Percentiles rank a stretch among this genome's conserved stretches.
Evolutionary conservation across 2,113 vertebrate species (phyloP).

Genomic region (Lonchura striata): DNA sequence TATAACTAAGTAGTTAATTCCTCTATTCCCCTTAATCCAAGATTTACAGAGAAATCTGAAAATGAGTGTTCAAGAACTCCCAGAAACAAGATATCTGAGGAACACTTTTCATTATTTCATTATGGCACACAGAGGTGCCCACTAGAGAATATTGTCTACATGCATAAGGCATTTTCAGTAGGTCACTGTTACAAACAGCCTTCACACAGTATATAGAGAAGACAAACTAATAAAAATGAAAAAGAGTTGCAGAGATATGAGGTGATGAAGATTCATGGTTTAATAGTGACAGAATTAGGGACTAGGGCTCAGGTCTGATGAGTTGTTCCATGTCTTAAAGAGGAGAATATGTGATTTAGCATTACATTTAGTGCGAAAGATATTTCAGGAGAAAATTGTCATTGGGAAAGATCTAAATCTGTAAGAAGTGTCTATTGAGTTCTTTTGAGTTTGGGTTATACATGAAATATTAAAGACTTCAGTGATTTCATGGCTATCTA

Average conservation of each 20-base stretch:
- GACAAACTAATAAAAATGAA: not conserved
- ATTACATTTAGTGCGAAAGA: not conserved
- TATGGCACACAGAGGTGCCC: not conserved
- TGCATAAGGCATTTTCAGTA: not conserved
- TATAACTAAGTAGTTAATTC: not conserved
- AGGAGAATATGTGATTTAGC: not conserved
- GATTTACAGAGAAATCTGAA: not conserved
- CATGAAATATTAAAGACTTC: not conserved
- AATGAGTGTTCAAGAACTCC: not conserved
- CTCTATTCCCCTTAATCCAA: not conserved
- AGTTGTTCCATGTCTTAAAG: not conserved
- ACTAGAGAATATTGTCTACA: not conserved
- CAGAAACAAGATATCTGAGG: not conserved
- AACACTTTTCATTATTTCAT: not conserved
- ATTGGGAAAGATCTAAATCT: not conserved
- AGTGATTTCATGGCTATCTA: not conserved
- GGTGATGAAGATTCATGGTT: not conserved
- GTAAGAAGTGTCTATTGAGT: not conserved
- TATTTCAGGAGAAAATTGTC: not conserved
- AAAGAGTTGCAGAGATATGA: not conserved
- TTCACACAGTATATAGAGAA: not conserved
- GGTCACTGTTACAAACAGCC: not conserved
- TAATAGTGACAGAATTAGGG: not conserved
- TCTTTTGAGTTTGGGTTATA: not conserved
- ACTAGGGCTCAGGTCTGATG: not conserved